Base-by-base conservation (phyloP, 2,888 invertebrate species). In the Gonocerus acuteangulatus region DNA sequence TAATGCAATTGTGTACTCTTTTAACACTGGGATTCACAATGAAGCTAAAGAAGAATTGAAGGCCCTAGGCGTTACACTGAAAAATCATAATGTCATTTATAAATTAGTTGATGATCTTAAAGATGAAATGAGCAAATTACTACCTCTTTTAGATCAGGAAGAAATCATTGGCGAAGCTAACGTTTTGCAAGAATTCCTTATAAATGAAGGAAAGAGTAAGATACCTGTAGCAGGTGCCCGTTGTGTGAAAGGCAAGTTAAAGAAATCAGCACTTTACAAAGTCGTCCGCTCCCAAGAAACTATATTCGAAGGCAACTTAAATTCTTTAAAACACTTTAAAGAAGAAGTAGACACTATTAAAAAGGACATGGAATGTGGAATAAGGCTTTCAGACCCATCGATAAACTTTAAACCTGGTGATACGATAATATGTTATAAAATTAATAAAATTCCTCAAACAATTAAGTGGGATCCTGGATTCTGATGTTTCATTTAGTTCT, bases 381-480 rank as follows among this genome's bases (percentile, higher is more conserved):
- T 97, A 23, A 83, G 85, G 64, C 78, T 96, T 58, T 79, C 80
- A 1, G 84, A 89, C 69, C 70, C 75, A 1, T 71, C 74, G 1
- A 68, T 91, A 23, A 72, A 77, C 22, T 85, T 90, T 61, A 73
- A 84, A 73, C 77, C 83, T 0, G 92, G 90, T 0, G 96, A 97
- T 73, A 75, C 74, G 0, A 74, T 96, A 3, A 72, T 87, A 22
- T 95, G 94, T 74, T 93, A 86, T 73, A 79, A 80, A 69, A 75
- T 80, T 68, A 80, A 81, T 51, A 77, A 83, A 71, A 80, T 84
- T 58, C 69, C 77, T 11, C 85, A 85, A 71, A 76, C 74, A 63
- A 84, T 87, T 1, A 78, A 82, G 44, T 96, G 95, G 96, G 82
- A 92, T 77, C 90, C 91, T 15, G 91, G 90, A 62, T 90, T 90